Evolutionary conservation across 2,113 vertebrate species (phyloP).

Genomic region (Talpa occidentalis): DNA sequence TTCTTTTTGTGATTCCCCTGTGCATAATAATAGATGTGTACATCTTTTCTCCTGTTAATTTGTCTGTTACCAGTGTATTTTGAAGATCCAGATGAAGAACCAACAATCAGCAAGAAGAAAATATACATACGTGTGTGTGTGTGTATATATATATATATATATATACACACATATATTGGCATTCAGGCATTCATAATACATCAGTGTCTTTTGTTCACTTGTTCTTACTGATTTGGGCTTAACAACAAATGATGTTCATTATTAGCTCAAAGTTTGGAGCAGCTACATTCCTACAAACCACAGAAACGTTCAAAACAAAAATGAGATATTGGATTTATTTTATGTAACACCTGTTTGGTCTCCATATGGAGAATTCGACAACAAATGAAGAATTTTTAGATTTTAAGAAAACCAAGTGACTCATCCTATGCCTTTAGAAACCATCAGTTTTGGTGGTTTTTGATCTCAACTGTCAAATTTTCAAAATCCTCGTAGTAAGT

Average conservation of each 20-base stretch:
- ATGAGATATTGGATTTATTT: not conserved
- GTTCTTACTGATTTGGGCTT: not conserved
- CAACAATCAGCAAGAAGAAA: not conserved
- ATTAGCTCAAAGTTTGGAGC: not conserved
- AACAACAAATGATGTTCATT: not conserved
- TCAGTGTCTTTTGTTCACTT: not conserved
- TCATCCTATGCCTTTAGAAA: not conserved
- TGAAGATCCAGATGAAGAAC: not conserved
- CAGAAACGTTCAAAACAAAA: constrained; percentile 12
- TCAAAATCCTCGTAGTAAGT: not conserved
- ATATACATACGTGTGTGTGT: not conserved
- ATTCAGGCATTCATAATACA: not conserved
- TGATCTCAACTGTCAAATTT: not conserved
- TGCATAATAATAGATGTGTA: not conserved
- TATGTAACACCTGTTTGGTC: not conserved
- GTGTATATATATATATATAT: too few species aligned
- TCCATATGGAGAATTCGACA: not conserved
- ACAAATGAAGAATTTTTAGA: not conserved
- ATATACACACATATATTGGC: rapidly evolving
- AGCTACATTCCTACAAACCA: not conserved
- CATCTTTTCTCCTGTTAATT: not conserved
- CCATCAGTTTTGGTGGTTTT: not conserved
- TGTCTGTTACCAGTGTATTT: not conserved
- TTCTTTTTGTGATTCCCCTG: not conserved
- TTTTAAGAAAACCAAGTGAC: not conserved